These are phyloP conservation scores for Neoascia interrupta DNA, from an alignment of 2,888 invertebrate genomes.

Conservation along the genomic window DNA sequence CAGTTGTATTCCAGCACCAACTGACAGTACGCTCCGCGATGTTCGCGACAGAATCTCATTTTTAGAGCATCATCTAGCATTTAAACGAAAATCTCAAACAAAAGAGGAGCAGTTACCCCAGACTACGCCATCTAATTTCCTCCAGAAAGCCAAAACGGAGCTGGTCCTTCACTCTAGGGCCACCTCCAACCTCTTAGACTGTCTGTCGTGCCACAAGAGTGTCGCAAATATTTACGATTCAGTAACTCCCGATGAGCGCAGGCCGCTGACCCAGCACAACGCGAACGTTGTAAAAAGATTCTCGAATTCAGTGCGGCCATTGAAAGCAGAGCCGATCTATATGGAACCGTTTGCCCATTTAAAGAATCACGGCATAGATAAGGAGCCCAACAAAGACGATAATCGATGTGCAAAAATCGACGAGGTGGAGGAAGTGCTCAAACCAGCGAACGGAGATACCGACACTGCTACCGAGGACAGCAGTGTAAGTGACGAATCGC, in stretches of 20 bases:
- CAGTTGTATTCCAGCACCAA: conserved; percentile 31
- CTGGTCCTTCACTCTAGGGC: conserved; percentile 64
- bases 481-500: conserved; percentile 56
- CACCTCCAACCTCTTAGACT: conserved; percentile 70
- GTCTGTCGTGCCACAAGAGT: conserved; percentile 70
- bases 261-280: conserved; percentile 62
- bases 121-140: conserved; percentile 27
- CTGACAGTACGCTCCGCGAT: conserved; percentile 29
- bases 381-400: conserved; percentile 26
- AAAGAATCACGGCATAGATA: conserved; percentile 52
- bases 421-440: conserved; percentile 56
- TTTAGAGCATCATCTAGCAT: conserved; percentile 72
- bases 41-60: conserved; percentile 70
- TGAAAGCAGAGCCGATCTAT: conserved; percentile 71
- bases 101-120: conserved; percentile 63
- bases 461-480: conserved; percentile 48
- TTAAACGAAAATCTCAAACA: conserved; percentile 71
- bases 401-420: conserved; percentile 67
- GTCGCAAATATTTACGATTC: conserved; percentile 70
- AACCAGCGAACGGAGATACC: conserved; percentile 28
- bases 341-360: conserved; percentile 73
- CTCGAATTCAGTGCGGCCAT: conserved; percentile 41
- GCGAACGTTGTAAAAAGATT: conserved; percentile 44
- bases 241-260: conserved; percentile 60
- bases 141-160: conserved; percentile 71